Base-by-base conservation (phyloP, 1,140 invertebrate species). In the Brachionus sp. region DNA sequence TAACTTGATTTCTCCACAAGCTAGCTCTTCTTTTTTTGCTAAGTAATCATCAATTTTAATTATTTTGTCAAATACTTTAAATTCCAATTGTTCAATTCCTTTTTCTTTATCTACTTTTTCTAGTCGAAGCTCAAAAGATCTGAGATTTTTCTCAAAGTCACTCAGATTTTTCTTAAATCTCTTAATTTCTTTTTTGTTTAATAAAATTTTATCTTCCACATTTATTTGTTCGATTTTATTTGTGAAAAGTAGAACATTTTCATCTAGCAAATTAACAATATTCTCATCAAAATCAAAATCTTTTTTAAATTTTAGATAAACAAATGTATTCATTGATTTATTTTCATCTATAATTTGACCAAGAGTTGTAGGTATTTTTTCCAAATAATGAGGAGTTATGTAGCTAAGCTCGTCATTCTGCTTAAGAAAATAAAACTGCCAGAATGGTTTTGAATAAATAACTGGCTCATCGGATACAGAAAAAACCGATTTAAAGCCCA, bases 321-420 rank as follows among this genome's bases (percentile, higher is more conserved):
- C 13, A 66, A 66, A 66, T 66, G 62, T 66, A 66, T 66, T 66
- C 23, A 25, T 66, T 29, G 62, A 29, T 66, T 3, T 7, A 12
- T 66, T 66, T 66, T 66, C 3, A 12, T 33, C 23, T 66, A 66
- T 66, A 12, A 66, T 66, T 29, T 29, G 9, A 25, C 29, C 29
- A 25, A 66, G 29, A 29, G 19, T 35, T 12, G 4, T 23, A 16
- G 62, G 25, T 2, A 25, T 29, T 29, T 66, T 25, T 66, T 66
- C 62, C 29, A 66, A 29, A 66, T 66, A 66, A 66, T 66, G 62
- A 29, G 62, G 62, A 66, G 62, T 66, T 66, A 66, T 66, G 13
- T 66, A 66, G 13, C 23, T 35, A 66, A 66, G 25, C 16, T 70
- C 35, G 35, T 70, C 66, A 70, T 5, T 70, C 6, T 70, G n/a